Conservation (phyloP, 2,797 vertebrate genomes). For the Pachyuromys duprasi region DNA sequence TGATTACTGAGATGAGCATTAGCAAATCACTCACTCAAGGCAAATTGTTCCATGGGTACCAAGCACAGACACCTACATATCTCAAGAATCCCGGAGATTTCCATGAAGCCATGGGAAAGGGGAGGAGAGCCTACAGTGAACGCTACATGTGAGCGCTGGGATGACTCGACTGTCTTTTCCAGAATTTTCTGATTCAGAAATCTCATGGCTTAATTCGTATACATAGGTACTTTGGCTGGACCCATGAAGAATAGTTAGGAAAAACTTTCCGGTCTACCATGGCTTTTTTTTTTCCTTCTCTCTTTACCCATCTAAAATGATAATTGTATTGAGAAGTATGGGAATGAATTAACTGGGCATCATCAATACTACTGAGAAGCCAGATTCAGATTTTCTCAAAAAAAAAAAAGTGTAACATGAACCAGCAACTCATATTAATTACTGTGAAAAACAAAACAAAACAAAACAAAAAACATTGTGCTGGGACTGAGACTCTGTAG, state of each 20-base stretch:
- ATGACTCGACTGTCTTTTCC: neutral
- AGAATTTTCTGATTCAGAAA: conserved; percentile 11
- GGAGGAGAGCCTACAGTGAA: neutral
- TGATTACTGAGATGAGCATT: neutral
- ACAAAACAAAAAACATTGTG: neutral
- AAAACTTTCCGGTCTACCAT: neutral
- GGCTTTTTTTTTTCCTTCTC: conserved; percentile 21
- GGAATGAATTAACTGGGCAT: conserved; percentile 17
- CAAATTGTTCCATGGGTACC: neutral
- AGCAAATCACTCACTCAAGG: neutral
- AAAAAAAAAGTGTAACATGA: neutral
- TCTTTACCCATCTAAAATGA: conserved; percentile 31
- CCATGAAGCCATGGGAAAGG: neutral
- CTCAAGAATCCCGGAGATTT: neutral
- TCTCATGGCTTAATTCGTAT: neutral
- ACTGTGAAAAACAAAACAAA: neutral
- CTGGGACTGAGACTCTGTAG: neutral
- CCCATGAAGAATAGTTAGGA: neutral
- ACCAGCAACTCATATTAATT: conserved; percentile 35
- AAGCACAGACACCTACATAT: neutral
- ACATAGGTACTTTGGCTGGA: neutral
- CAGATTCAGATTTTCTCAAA: conserved; percentile 21
- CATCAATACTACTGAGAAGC: conserved; percentile 7
- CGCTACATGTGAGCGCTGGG: neutral
- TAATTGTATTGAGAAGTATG: conserved; percentile 2